Evolutionary conservation across 2,797 vertebrate genomes (phyloP).

Genomic region (Oceanodroma leucorhoa): DNA sequence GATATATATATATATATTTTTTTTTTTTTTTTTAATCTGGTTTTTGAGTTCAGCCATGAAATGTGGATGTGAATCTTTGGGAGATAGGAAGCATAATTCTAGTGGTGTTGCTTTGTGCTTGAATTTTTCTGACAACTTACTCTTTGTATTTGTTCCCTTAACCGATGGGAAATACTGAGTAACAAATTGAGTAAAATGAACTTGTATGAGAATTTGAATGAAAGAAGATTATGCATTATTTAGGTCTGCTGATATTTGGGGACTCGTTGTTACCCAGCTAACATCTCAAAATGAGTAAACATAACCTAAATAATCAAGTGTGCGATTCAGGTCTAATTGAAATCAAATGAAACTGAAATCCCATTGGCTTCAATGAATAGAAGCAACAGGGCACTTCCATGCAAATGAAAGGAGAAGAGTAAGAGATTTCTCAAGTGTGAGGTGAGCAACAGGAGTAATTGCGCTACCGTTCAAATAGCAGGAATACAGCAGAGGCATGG

Average conservation of each 20-base stretch:
- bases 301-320: background rate
- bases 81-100: background rate
- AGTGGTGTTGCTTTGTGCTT: background rate
- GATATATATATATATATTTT: too few relatives aligned
- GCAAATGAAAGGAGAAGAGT: fast-evolving
- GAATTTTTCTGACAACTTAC: background rate
- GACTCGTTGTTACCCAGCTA: background rate
- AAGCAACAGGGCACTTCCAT: background rate
- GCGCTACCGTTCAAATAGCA: fast-evolving
- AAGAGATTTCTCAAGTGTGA: background rate
- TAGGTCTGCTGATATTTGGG: background rate
- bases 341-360: background rate
- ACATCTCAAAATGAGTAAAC: background rate
- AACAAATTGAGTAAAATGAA: background rate
- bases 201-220: background rate
- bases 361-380: background rate
- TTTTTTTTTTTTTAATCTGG: background rate
- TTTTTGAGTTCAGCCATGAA: background rate
- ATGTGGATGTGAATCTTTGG: background rate
- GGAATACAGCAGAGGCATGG: fast-evolving
- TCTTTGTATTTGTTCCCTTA: background rate
- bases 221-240: background rate
- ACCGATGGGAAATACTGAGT: background rate
- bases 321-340: background rate
- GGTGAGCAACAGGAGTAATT: fast-evolving